Base-by-base conservation (phyloP, 37 sponge, comb jelly and placozoan species). In the Aplysina aerophoba region DNA sequence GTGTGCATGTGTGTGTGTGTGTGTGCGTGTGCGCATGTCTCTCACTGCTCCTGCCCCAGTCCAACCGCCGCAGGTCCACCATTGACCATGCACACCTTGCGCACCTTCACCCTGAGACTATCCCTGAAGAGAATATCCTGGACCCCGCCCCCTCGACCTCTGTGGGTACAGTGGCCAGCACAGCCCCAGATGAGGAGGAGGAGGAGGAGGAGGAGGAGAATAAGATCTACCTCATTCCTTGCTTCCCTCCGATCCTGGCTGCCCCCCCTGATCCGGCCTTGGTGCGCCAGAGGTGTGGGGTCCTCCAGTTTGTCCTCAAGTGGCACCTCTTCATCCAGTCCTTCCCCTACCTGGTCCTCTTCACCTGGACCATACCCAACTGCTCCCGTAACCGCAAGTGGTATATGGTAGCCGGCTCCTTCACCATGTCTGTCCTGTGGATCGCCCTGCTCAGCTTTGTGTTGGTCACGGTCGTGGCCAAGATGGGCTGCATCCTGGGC, bases 321-420 rank as follows among this genome's bases (percentile, higher is more conserved):
- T 95, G 90, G 86, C 54, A 86, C 65, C 85, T 89, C 81, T 95
- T 92, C 55, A 40, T 92, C 35, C 56, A 81, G 4, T 82, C 95
- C n/a, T 92, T 95, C 79, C 95, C 95, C 39, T 95, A 87, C 85
- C 59, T 87, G 21, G 85, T 86, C 28, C 71, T 74, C 33, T 95
- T 87, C 93, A 86, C 95, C n/a, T 95, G 90, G 87, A 95, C 95
- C 58, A 89, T 95, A 31, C 95, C 95, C 20, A 83, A 91, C 84
- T 92, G 90, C 79, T 78, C 88, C 13, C 64, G 87, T 31, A 88
- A 89, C 59, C 50, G 86, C 8, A 92, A 90, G 59, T 92, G 72
- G 81, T 92, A 89, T 37, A 24, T 87, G 54, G 87, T 92, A 25
- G 50, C 64, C 5, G 78, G 55, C 41, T 85, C 93, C 24, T 95